Evolutionary conservation across 2,888 invertebrate genomes (phyloP), one percentile per base, ranked within the genome.

Genomic region (Ophion ventricosus): DNA sequence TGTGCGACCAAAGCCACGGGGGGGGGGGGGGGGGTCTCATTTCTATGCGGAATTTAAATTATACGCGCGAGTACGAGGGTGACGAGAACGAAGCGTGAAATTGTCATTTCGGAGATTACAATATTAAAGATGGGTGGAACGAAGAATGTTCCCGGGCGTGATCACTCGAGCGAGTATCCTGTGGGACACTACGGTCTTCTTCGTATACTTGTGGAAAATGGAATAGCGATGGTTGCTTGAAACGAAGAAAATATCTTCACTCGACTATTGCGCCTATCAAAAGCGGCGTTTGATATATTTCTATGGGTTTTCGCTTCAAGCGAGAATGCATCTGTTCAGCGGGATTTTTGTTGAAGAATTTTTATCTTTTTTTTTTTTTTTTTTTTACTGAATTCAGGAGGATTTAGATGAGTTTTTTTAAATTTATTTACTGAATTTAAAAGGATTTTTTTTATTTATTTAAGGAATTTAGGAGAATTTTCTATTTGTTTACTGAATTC

Each of bases 161-260:
- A 29, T 69, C 81, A 23, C 78, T 84, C 69, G 67, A 74, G 77
- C 76, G 80, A 61, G 49, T 56, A 69, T 79, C 72, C 72, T 73
- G 61, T 54, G 5, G 11, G 57, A n/a, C 63, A 20, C n/a, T 5
- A 11, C 20, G 14, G 61, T 17, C 49, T 54, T 66, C 26, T 8
- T 76, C 17, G 43, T 49, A 1, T 26, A 8, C 10, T 11, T 0
- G 23, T 49, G 11, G 20, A 23, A 23, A 57, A 49, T 49, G 49
- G 49, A 2, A 49, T 49, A 14, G 49, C 14, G 1, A 14, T 14
- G 49, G 14, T 49, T 49, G 14, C 14, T 14, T 14, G 49, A 11
- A 57, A 1, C 57, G 57, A 20, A 23, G 23, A 43, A 67, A 49
- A n/a, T 17, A 11, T n/a, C n/a, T 3, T 14, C 43, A 0, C 14